Base-by-base conservation (phyloP, 2,888 invertebrate species). In the Therioaphis trifolii region DNA sequence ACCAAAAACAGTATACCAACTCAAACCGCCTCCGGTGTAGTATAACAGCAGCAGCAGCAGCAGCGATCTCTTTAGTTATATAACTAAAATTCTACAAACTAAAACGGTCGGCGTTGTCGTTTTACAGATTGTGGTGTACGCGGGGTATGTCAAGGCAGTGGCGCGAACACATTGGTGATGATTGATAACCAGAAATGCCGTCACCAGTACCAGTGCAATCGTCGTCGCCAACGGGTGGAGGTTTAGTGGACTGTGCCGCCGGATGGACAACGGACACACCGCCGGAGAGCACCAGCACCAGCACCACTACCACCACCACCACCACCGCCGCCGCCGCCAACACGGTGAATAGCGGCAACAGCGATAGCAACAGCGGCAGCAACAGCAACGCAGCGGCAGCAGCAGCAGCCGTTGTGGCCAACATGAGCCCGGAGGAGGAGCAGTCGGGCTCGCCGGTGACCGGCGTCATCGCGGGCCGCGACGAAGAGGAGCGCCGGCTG, bases 401-500 rank as follows among this genome's bases (percentile, higher is more conserved):
- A 77, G 84, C 71, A 55, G 85, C 82, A 71, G 85, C 61, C 68
- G 68, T n/a, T n/a, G n/a, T n/a, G n/a, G n/a, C 74, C 74, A 85
- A 61, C 80, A 91, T 91, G 91, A 91, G 91, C 91, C 92, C 92
- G 89, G 93, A 92, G 90, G 92, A 91, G 90, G 92, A 90, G 91
- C 92, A 92, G 76, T 86, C 87, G 61, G 87, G 87, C 24, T 87
- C 87, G 84, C 85, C 85, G 55, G 85, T 89, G 89, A 90, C 92
- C 90, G 89, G 92, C 89, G 86, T 88, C 63, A 87, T 87, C 84
- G 87, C 88, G 71, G 88, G 87, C 77, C 85, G 87, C 21, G 87
- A 87, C 66, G 87, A 87, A 63, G 87, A 87, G 72, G 87, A 87
- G 82, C 86, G 87, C 68, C 86, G 87, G 40, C 86, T 87, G 85